These are phyloP conservation scores for Callipepla squamata DNA, from an alignment of 2,113 vertebrate species.

Conservation along the genomic window DNA sequence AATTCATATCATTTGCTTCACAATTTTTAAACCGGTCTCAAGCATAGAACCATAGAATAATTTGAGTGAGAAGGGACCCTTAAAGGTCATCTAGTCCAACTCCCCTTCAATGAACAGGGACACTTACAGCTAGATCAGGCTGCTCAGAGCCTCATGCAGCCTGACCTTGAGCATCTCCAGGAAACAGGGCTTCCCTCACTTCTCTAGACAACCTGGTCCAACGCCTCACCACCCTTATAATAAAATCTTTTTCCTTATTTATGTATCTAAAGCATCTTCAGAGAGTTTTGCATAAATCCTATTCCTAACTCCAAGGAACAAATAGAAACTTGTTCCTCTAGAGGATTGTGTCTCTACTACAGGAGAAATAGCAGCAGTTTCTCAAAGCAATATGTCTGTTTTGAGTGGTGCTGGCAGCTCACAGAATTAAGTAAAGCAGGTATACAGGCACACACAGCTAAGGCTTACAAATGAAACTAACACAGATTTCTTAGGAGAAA, in stretches of 20 bases:
- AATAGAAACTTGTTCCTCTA: neutral
- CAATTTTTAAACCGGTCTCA: neutral
- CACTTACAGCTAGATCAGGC: too few species aligned
- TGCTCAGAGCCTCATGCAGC: too few species aligned
- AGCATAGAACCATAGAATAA: neutral
- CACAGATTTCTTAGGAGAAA: neutral
- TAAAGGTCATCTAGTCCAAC: too few species aligned
- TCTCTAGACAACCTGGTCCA: too few species aligned
- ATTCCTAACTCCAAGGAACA: neutral
- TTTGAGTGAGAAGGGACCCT: too few species aligned
- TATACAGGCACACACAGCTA: neutral
- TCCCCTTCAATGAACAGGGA: too few species aligned
- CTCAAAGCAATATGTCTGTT: neutral
- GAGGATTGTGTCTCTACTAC: neutral
- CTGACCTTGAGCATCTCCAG: too few species aligned
- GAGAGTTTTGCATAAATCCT: neutral
- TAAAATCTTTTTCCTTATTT: too few species aligned
- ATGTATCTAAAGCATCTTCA: neutral
- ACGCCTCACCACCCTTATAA: too few species aligned
- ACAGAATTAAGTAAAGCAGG: neutral
- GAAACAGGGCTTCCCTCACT: too few species aligned
- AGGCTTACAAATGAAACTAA: neutral
- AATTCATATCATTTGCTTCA: neutral
- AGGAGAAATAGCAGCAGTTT: neutral
- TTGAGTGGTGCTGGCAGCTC: neutral